These are phyloP conservation scores for Dione vanillae DNA, from an alignment of 2,888 invertebrate species.

Conservation along the genomic window DNA sequence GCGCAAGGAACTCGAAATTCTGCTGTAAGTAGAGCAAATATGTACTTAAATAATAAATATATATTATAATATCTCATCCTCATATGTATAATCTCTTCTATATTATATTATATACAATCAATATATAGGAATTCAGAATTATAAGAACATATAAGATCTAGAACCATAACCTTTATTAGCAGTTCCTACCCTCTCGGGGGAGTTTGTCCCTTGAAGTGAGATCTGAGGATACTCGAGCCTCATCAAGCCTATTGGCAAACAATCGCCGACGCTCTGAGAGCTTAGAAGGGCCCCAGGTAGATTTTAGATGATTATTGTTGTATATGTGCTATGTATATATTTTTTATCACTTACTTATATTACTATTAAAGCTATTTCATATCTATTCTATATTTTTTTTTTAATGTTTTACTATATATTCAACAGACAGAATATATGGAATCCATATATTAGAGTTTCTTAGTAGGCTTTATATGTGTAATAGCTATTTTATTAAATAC, in stretches of 20 bases:
- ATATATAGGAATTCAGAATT: background rate
- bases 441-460: background rate
- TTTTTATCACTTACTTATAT: conserved; percentile 41
- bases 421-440: conserved; percentile 4
- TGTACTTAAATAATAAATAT: background rate
- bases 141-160: conserved; percentile 12
- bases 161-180: conserved; percentile 50
- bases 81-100: background rate
- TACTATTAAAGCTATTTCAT: conserved; percentile 5
- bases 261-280: conserved; percentile 84
- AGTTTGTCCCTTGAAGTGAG: conserved; percentile 86
- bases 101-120: background rate
- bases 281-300: conserved; percentile 84
- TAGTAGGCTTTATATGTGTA: conserved; percentile 4
- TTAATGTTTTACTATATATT: conserved; percentile 7
- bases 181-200: conserved; percentile 85
- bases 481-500: background rate
- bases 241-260: conserved; percentile 76
- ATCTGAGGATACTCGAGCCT: conserved; percentile 75
- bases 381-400: conserved; percentile 4
- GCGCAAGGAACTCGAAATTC: conserved; percentile 87
- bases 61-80: background rate
- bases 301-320: conserved; percentile 49
- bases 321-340: conserved; percentile 39
- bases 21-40: conserved; percentile 62